Percentiles rank a stretch among this genome's conserved stretches.
Evolutionary conservation across 1,140 invertebrate species (phyloP).

Genomic region (Potamilus streckersoni): DNA sequence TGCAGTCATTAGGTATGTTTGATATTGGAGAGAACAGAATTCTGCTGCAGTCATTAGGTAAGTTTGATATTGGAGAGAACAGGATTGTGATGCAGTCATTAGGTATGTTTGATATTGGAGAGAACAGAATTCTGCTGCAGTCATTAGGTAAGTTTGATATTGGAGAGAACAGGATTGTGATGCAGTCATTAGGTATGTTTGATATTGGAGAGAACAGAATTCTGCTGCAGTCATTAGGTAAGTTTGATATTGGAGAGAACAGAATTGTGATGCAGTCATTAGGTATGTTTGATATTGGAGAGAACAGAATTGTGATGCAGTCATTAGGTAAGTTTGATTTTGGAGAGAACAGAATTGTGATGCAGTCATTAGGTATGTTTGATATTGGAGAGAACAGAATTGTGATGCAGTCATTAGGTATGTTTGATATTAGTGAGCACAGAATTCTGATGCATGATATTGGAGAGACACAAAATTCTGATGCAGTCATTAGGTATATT

Average conservation of each 20-base stretch:
- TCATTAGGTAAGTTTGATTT: slow-evolving; percentile 69
- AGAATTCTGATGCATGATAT: slow-evolving; percentile 43
- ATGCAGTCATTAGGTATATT: background rate
- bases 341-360: slow-evolving; percentile 53
- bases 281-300: slow-evolving; percentile 52
- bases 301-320: slow-evolving; percentile 72
- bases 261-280: slow-evolving; percentile 74
- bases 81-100: slow-evolving; percentile 74
- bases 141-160: slow-evolving; percentile 69
- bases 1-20: slow-evolving; percentile 71
- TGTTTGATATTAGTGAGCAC: slow-evolving; percentile 38
- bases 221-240: slow-evolving; percentile 75
- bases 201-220: slow-evolving; percentile 57
- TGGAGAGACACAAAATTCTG: slow-evolving; percentile 38
- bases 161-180: slow-evolving; percentile 70
- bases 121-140: slow-evolving; percentile 72
- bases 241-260: slow-evolving; percentile 40
- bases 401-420: slow-evolving; percentile 74
- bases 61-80: slow-evolving; percentile 40
- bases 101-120: slow-evolving; percentile 52
- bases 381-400: slow-evolving; percentile 58
- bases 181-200: slow-evolving; percentile 71
- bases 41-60: slow-evolving; percentile 75
- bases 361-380: background rate
- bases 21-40: slow-evolving; percentile 57